Evolutionary conservation across 2,888 invertebrate species (phyloP), one percentile per base, ranked within the genome.

Genomic region (Oxycera nigricornis): DNA sequence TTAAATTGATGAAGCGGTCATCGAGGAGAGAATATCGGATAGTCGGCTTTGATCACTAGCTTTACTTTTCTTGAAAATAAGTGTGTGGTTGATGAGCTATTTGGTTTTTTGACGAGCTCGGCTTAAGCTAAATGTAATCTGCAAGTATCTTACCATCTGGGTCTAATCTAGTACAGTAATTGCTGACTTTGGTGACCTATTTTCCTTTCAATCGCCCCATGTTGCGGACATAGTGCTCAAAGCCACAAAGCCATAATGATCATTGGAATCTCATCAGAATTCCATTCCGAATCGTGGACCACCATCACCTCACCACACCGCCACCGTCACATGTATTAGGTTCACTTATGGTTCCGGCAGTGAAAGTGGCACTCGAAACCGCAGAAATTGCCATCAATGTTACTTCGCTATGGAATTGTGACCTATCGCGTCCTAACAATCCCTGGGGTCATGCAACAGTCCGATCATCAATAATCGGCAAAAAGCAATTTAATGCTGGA

Each of bases 381-480:
- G 52, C 52, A 28, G 28, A 68, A 50, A 70, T 52, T 52, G 30
- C 31, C 14, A 55, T 55, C 31, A 9, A 52, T 35, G n/a, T n/a
- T n/a, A 30, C 70, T 24, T 30, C 7, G 17, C 31, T 70, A 30
- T 30, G 31, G 22, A 52, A n/a, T 35, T 22, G 39, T 31, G 55
- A 55, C 35, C 65, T 65, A 41, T 65, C 20, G 35, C 41, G 35
- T 65, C 65, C 24, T 26, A 30, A 20, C 11, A 52, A 50, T 55
- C 70, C 70, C 31, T 24, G 55, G 35, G 70, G 70, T 70, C 70
- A 70, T 70, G 39, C 22, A n/a, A n/a, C n/a, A n/a, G 50, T 11
- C n/a, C 52, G 17, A 70, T 70, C 70, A 70, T 70, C 70, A 70
- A 70, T 70, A 52, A 41, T 55, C 2, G 50, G 14, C n/a, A n/a